These are phyloP conservation scores for Orius insidiosus DNA, from an alignment of 1,140 invertebrate genomes.

Conservation along the genomic window DNA sequence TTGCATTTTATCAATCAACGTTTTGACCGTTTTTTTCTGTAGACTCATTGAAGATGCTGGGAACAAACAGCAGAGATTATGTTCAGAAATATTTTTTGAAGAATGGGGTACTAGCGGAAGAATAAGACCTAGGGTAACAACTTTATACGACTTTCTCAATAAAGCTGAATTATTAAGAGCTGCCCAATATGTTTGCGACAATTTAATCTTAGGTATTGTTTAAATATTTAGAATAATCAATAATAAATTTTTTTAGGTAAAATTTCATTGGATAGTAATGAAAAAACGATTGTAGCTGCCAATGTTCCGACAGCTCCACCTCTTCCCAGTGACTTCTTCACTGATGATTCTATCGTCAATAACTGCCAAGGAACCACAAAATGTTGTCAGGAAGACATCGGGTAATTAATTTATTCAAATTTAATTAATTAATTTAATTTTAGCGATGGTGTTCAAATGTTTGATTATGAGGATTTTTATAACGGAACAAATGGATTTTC, in stretches of 20 bases:
- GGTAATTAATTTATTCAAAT: no score
- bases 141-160: slow-evolving; percentile 41
- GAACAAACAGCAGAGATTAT: slow-evolving; percentile 31
- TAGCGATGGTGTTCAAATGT: neutral
- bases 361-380: no score
- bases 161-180: slow-evolving; percentile 52
- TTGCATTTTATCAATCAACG: no score
- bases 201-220: slow-evolving; percentile 37
- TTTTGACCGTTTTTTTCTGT: no score
- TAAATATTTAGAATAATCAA: neutral
- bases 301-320: no score
- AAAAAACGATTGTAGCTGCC: no score
- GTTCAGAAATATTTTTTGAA: slow-evolving; percentile 54
- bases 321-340: no score
- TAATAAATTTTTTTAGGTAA: no score
- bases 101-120: slow-evolving; percentile 68
- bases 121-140: slow-evolving; percentile 41
- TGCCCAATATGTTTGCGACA: slow-evolving; percentile 56
- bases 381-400: no score
- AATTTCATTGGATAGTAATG: no score
- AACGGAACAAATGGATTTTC: slow-evolving; percentile 20
- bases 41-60: slow-evolving; percentile 45
- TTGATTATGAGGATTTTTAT: slow-evolving; percentile 7
- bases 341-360: no score
- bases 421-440: no score